These are phyloP conservation scores for Mola mola DNA, from an alignment of 2,113 vertebrate species.

Conservation along the genomic window DNA sequence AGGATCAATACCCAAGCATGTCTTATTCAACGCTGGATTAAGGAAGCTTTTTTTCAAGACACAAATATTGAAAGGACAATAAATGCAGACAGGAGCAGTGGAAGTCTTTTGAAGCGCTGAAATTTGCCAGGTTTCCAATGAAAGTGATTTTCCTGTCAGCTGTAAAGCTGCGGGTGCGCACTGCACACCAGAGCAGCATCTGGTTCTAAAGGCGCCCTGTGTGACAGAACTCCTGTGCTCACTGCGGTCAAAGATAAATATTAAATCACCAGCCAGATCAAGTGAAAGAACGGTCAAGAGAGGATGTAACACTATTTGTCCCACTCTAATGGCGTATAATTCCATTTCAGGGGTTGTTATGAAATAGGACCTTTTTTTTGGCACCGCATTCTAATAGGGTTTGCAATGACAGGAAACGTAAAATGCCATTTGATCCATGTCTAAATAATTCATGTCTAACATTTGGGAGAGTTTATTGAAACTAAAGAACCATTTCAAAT, in stretches of 20 bases:
- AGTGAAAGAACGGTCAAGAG: slow-evolving; percentile 1
- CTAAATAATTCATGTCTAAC: slow-evolving; percentile 55
- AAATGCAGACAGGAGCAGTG: slow-evolving; percentile 45
- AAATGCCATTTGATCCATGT: slow-evolving; percentile 36
- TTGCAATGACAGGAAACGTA: slow-evolving; percentile 28
- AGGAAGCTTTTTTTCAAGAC: slow-evolving; percentile 41
- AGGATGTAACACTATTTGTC: no score
- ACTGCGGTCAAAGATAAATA: slow-evolving; percentile 13
- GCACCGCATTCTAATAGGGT: slow-evolving; percentile 29
- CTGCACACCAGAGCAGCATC: background rate
- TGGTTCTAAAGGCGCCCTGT: slow-evolving; percentile 4
- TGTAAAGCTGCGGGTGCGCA: slow-evolving; percentile 5
- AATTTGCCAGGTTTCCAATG: slow-evolving; percentile 7
- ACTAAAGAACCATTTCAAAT: slow-evolving; percentile 13
- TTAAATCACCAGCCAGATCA: slow-evolving; percentile 8
- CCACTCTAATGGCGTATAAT: no score
- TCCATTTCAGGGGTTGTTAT: no score
- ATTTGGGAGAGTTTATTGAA: slow-evolving; percentile 23
- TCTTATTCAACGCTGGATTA: slow-evolving; percentile 58
- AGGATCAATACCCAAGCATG: slow-evolving; percentile 60
- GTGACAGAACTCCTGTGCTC: slow-evolving; percentile 6
- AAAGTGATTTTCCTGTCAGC: slow-evolving; percentile 1
- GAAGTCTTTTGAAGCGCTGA: slow-evolving; percentile 27
- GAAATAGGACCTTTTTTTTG: background rate
- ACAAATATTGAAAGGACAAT: slow-evolving; percentile 66